Conservation (phyloP, 2,113 vertebrate genomes). For the Anguilla japonica region DNA sequence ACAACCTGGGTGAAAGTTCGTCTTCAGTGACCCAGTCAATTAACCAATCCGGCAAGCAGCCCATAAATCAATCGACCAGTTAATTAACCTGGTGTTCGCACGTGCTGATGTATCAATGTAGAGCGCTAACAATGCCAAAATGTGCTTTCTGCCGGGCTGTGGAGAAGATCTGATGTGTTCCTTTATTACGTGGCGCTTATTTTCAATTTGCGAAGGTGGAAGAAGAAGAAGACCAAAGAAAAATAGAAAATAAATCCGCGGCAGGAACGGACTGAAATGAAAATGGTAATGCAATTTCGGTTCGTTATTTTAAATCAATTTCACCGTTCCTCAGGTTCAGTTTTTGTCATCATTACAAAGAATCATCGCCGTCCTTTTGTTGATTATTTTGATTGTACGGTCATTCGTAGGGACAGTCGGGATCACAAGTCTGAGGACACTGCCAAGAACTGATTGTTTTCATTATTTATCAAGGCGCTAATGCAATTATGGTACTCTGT, state of each 20-base stretch:
- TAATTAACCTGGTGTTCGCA: too few relatives aligned
- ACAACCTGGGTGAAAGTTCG: neutral
- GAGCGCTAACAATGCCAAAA: neutral
- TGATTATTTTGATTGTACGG: too few relatives aligned
- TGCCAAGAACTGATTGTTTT: too few relatives aligned
- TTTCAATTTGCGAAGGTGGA: neutral
- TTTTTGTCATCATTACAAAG: too few relatives aligned
- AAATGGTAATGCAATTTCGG: neutral
- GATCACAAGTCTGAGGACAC: too few relatives aligned
- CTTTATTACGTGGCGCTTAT: neutral
- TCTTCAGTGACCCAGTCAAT: neutral
- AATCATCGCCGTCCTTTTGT: too few relatives aligned
- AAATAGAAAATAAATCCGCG: neutral
- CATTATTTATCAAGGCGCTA: too few relatives aligned
- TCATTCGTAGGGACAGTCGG: too few relatives aligned
- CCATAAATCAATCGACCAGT: neutral
- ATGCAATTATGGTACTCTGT: too few relatives aligned
- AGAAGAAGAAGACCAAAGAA: neutral
- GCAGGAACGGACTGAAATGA: neutral
- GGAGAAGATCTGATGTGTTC: neutral
- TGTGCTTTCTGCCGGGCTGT: neutral
- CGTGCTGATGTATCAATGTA: neutral
- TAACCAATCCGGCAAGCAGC: neutral
- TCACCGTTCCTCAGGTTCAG: too few relatives aligned
- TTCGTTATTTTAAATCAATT: neutral